Conservation (phyloP, 2,888 invertebrate species). For the Esperia sulphurella region DNA sequence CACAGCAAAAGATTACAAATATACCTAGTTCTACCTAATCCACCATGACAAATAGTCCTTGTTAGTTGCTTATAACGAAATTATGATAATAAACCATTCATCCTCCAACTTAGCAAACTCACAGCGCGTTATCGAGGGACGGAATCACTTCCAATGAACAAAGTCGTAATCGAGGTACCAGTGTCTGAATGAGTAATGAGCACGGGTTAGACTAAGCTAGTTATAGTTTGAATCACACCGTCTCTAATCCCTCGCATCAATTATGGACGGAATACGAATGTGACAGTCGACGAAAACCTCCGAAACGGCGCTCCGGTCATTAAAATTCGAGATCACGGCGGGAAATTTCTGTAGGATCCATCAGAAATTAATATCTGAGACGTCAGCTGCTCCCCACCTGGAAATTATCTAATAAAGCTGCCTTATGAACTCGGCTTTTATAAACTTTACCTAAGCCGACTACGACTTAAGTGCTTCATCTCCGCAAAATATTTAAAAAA, state of each 20-base stretch:
- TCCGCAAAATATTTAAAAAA: constrained; percentile 29
- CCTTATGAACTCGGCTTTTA: constrained; percentile 66
- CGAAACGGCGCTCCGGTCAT: constrained; percentile 22
- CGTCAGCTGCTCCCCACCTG: constrained; percentile 68
- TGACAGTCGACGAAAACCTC: constrained; percentile 30
- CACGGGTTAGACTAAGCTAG: constrained; percentile 45
- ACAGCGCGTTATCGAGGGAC: constrained; percentile 44
- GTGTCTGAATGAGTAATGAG: constrained; percentile 58
- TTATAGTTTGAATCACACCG: constrained; percentile 52
- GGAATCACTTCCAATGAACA: constrained; percentile 51
- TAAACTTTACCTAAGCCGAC: constrained; percentile 51
- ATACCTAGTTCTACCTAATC: constrained; percentile 9
- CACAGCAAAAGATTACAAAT: background rate
- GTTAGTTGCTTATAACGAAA: constrained; percentile 16
- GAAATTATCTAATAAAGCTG: constrained; percentile 65
- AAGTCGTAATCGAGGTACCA: constrained; percentile 44
- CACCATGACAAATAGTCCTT: constrained; percentile 33
- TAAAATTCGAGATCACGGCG: constrained; percentile 43
- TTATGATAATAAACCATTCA: constrained; percentile 47
- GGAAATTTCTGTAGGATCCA: constrained; percentile 46
- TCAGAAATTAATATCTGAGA: constrained; percentile 66
- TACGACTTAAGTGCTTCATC: constrained; percentile 44
- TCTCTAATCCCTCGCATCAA: constrained; percentile 52
- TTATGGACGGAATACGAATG: constrained; percentile 50
- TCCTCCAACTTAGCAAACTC: constrained; percentile 44